Conservation (phyloP, 2,113 vertebrate genomes). For the Eleginops maclovinus region DNA sequence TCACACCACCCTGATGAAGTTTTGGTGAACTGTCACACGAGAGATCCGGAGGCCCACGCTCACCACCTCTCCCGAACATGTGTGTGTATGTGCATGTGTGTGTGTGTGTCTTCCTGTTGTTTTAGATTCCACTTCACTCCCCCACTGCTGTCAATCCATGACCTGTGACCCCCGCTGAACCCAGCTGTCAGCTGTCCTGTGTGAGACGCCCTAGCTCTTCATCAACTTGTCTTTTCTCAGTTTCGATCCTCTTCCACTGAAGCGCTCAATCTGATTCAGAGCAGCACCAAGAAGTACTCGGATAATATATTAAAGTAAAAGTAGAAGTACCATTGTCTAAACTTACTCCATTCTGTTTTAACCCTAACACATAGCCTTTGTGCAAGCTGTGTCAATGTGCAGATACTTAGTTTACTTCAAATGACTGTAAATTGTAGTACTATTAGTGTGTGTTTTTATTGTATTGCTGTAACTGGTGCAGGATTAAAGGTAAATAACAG, state of each 20-base stretch:
- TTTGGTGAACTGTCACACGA: constrained; percentile 48
- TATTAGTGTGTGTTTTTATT: too few relatives aligned
- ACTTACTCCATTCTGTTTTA: not conserved
- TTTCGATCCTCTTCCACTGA: not conserved
- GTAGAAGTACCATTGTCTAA: not conserved
- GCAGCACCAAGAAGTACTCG: not conserved
- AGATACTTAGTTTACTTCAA: not conserved
- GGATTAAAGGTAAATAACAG: too few relatives aligned
- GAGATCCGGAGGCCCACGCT: constrained; percentile 47
- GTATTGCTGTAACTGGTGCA: too few relatives aligned
- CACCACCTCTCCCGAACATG: constrained; percentile 45
- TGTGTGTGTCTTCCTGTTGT: constrained; percentile 82
- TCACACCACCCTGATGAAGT: constrained; percentile 34
- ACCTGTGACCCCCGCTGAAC: constrained; percentile 80
- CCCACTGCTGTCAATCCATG: constrained; percentile 76
- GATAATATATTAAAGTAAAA: not conserved
- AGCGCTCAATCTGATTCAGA: not conserved
- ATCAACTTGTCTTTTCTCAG: not conserved
- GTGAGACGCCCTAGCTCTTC: constrained; percentile 42
- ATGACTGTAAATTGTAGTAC: too few relatives aligned
- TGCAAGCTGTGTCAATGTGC: not conserved
- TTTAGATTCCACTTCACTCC: constrained; percentile 83
- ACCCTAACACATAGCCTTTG: too few relatives aligned
- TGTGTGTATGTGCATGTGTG: constrained; percentile 35
- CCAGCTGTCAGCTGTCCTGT: constrained; percentile 86